Conservation (phyloP, 2,113 vertebrate genomes). For the Rhagologus leucostigma region DNA sequence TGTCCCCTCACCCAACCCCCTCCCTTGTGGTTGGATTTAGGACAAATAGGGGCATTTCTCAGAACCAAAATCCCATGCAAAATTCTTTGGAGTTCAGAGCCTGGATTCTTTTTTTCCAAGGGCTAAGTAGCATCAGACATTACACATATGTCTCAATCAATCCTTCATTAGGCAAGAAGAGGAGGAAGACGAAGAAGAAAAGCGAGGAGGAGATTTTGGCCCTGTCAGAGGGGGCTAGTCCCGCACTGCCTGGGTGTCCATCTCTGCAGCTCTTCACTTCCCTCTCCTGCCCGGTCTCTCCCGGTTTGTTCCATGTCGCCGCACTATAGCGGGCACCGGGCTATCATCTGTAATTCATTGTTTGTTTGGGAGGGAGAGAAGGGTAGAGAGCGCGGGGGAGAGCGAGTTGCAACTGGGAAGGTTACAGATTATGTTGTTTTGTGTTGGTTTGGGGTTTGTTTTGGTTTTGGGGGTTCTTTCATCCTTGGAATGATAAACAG, state of each 20-base stretch:
- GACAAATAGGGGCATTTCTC: constrained; percentile 25
- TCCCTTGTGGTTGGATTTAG: not conserved
- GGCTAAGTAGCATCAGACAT: not conserved
- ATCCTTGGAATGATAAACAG: not conserved
- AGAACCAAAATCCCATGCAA: constrained; percentile 32
- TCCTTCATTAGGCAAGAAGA: not conserved
- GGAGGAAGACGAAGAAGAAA: not conserved
- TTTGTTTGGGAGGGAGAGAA: not conserved
- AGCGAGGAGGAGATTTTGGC: not conserved
- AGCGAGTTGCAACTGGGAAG: not conserved
- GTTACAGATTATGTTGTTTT: not conserved
- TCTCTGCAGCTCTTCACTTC: not conserved
- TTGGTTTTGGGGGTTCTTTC: not conserved
- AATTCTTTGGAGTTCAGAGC: constrained; percentile 29
- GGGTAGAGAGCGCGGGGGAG: not conserved
- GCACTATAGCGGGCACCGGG: not conserved
- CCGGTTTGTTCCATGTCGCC: not conserved
- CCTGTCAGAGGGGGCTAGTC: not conserved
- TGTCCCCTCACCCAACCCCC: constrained; percentile 6
- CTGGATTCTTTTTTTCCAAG: not conserved
- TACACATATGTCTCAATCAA: not conserved
- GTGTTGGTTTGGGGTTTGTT: not conserved
- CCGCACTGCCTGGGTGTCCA: not conserved
- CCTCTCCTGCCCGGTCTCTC: not conserved
- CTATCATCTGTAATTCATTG: not conserved